Percentiles rank a stretch among this genome's conserved stretches.
Conservation (phyloP, 2,113 vertebrate species). For the Seriola rivoliana region DNA sequence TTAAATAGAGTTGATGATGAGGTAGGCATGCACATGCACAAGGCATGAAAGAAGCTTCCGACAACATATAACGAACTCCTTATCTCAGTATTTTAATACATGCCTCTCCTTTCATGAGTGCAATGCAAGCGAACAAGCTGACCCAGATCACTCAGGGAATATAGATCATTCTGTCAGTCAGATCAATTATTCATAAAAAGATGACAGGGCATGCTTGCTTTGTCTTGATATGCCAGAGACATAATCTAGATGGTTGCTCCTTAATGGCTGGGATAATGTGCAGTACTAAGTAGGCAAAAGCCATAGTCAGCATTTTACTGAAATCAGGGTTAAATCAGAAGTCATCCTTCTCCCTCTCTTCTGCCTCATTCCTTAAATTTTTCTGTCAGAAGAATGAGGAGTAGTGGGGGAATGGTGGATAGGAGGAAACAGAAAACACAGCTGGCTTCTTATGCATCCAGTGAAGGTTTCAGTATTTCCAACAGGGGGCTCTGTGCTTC, state of each 20-base stretch:
- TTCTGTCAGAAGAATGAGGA: not conserved
- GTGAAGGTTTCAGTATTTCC: slow-evolving; percentile 19
- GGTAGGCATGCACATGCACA: slow-evolving; percentile 2
- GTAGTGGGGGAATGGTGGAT: not conserved
- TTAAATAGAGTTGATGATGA: slow-evolving; percentile 49
- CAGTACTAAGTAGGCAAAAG: slow-evolving; percentile 46
- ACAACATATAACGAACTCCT: slow-evolving; percentile 27
- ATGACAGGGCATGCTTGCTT: slow-evolving; percentile 49
- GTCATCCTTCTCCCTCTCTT: not conserved
- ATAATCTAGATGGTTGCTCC: slow-evolving; percentile 44
- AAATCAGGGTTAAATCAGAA: slow-evolving; percentile 46
- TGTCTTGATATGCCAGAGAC: slow-evolving; percentile 47
- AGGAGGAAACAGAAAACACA: not conserved
- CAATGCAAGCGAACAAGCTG: slow-evolving; percentile 30
- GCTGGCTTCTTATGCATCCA: not conserved
- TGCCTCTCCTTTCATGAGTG: slow-evolving; percentile 36
- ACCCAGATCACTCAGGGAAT: slow-evolving; percentile 73
- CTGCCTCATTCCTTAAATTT: slow-evolving; percentile 15
- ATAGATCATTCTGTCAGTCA: slow-evolving; percentile 64
- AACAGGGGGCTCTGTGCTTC: slow-evolving; percentile 49
- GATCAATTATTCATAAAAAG: slow-evolving; percentile 77
- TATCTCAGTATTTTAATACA: slow-evolving; percentile 44
- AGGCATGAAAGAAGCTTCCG: not conserved
- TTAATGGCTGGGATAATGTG: slow-evolving; percentile 54
- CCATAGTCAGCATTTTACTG: slow-evolving; percentile 58